These are phyloP conservation scores for Styela clava DNA, from an alignment of 23 tunicate species.

Conservation along the genomic window DNA sequence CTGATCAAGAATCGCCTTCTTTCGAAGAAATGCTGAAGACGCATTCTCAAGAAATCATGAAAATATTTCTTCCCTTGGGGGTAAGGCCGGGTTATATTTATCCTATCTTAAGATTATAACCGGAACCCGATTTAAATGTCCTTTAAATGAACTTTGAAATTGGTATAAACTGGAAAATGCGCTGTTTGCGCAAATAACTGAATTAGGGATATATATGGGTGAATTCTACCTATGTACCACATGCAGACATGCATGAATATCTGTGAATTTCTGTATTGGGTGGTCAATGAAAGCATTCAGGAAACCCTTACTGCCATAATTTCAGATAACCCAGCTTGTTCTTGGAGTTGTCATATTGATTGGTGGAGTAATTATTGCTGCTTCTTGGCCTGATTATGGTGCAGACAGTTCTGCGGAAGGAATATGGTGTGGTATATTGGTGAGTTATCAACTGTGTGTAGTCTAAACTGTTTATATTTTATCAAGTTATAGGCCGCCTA, in stretches of 20 bases:
- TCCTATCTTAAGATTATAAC: no score
- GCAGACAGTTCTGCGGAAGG: conserved; percentile 16
- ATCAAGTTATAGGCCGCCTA: not conserved
- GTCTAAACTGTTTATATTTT: not conserved
- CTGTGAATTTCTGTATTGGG: no score
- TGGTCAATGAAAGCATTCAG: no score
- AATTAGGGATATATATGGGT: no score
- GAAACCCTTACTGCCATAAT: no score
- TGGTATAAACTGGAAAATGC: no score
- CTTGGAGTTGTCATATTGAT: conserved; percentile 9
- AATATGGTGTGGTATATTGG: conserved; percentile 33
- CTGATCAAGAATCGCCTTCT: not conserved
- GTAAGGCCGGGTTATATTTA: not conserved
- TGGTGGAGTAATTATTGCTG: conserved; percentile 3
- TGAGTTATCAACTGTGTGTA: not conserved
- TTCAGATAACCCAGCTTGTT: conserved; percentile 21
- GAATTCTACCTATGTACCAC: no score
- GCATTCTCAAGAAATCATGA: not conserved
- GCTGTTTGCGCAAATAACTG: no score
- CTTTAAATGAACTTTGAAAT: no score
- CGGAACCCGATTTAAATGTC: no score
- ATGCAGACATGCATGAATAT: no score
- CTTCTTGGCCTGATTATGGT: not conserved
- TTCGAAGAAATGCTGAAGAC: not conserved
- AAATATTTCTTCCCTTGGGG: not conserved